Evolutionary conservation across 2,888 invertebrate genomes (phyloP), one percentile per base, ranked within the genome.

Genomic region (Gandaritis pyraliata): DNA sequence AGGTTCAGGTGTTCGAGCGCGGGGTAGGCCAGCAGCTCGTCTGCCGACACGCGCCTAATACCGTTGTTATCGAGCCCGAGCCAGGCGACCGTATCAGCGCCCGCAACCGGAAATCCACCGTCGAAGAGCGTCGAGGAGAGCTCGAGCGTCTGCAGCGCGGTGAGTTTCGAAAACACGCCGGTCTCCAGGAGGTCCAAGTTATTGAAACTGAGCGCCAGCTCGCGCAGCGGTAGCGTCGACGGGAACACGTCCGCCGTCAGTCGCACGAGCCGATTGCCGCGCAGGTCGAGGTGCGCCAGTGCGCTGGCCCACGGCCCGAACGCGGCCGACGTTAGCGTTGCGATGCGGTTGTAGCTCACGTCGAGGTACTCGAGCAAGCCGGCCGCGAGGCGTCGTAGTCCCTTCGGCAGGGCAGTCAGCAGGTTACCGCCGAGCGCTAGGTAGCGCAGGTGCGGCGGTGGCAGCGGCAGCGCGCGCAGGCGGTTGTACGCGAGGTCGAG

Each of bases 201-300:
- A 81, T 98, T 98, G 82, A 97, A 97, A 72, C 97, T 97, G 54
- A 98, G 88, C 77, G 96, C 95, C 12, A 98, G 93, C 84, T 97
- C 97, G 61, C 95, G 95, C 61, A 98, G 92, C 65, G 95, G 94
- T 11, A 94, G 93, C n/a, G 96, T 87, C 3, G 94, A 94, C 50
- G 93, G 93, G 76, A 97, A 96, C 3, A 95, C 92, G 55, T 94
- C 93, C n/a, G 93, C 86, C 46, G 93, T 91, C 18, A 95, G 80
- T 72, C 91, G 94, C 2, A 95, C 94, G 23, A 97, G 93, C 71
- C 95, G 94, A 77, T 97, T 97, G 77, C 97, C 97, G 10, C 96
- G 93, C 65, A 97, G 84, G 45, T 96, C 92, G 10, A 97, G 92
- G 29, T 96, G 96, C 72, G 94, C 94, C 53, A 97, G 87, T 67